Evolutionary conservation across 2,113 vertebrate genomes (phyloP).

Genomic region (Sus scrofa): T2T-Sscrofa CM000812.6:148187001-148187500

Average conservation of each 20-base stretch:
- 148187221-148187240: neutral
- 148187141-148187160: neutral
- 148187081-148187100: neutral
- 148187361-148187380: neutral
- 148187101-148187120: neutral
- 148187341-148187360: neutral
- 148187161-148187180: neutral
- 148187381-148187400: neutral
- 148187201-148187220: conserved; percentile 1
- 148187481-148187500: neutral
- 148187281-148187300: conserved; percentile 17
- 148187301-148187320: neutral
- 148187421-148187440: neutral
- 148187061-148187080: neutral
- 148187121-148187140: neutral
- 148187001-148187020: neutral
- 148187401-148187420: neutral
- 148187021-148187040: neutral
- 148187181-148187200: conserved; percentile 6
- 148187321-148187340: neutral
- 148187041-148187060: neutral
- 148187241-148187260: neutral
- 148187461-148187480: neutral
- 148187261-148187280: neutral
- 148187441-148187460: neutral